Base-by-base conservation (phyloP, 1,140 invertebrate species). In the Geopemphigus sp. region DNA sequence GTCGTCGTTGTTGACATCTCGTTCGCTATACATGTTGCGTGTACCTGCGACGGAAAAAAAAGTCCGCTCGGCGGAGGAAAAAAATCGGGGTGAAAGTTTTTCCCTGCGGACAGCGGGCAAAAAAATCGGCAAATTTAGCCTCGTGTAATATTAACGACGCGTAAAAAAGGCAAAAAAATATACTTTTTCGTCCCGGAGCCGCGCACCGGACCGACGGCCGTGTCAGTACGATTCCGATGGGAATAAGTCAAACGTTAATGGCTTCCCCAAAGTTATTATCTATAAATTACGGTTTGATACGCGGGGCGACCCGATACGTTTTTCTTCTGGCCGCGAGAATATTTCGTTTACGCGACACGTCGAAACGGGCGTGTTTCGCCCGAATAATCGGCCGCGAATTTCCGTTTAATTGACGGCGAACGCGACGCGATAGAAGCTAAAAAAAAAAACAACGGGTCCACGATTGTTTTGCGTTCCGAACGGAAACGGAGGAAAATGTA, bases 1-100 rank as follows among this genome's bases (percentile, higher is more conserved):
- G 56, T 61, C 73, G 73, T 73, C 39, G 73, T 76, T 76, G 73
- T 76, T 76, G 73, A 76, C 73, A 76, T 76, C 73, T 76, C 73
- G 73, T 76, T 76, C 54, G 56, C 56, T 57, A 5, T 76, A 39
- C 32, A 8, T 8, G 73, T 76, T 45, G 56, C n/a, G 73, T 76
- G 56, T 76, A 76, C 53, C 53, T 57, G 54, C n/a, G 45, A 68
- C 64, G 45, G 32, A 50, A 76, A 76, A 73, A 64, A 73, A 76
- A 76, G 54, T 56, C 54, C 73, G 45, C 54, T 76, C 56, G 22
- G 59, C 54, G 22, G 50, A 73, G 26, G 59, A 76, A 76, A n/a
- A 68, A 59, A 76, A 74, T 6, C 59, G 73, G 53, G 73, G 66
- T 68, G 66, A 59, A 76, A 57, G 73, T 57, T 76, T 76, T 76